These are phyloP conservation scores for Oreotrochilus melanogaster DNA, from an alignment of 2,113 vertebrate species.

Conservation along the genomic window DNA sequence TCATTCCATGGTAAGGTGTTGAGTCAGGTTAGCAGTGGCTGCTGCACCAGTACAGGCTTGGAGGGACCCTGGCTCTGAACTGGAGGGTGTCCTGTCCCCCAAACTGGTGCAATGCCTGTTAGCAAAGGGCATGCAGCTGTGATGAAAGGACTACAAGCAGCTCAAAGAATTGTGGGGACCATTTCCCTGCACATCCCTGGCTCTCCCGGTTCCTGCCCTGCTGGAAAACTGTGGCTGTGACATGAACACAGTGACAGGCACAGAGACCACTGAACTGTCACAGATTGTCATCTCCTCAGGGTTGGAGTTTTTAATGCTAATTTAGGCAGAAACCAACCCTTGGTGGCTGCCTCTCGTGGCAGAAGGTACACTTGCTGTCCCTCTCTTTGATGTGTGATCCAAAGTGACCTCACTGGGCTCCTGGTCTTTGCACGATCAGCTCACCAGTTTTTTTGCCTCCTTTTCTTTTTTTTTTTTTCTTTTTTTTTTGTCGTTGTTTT, in stretches of 20 bases:
- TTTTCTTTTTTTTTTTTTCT: neutral
- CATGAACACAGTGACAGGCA: fast-evolving
- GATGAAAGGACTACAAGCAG: neutral
- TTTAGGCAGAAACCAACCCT: neutral
- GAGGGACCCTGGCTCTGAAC: fast-evolving
- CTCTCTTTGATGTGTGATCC: neutral
- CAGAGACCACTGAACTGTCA: neutral
- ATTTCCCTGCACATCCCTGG: neutral
- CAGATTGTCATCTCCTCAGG: no score
- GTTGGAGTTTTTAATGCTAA: fast-evolving
- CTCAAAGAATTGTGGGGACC: neutral
- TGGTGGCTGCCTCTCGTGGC: neutral
- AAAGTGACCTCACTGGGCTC: neutral
- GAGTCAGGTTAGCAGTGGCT: fast-evolving
- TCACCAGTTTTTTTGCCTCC: neutral
- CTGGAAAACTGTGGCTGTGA: neutral
- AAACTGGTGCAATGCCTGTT: neutral
- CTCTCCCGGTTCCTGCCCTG: neutral
- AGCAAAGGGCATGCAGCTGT: fast-evolving
- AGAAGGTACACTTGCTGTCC: neutral
- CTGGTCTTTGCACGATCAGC: neutral
- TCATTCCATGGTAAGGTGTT: fast-evolving
- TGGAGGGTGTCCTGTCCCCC: neutral
- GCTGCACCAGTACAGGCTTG: fast-evolving
- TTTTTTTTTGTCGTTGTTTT: fast-evolving